Conservation (phyloP, 1,140 invertebrate species). For the Macrobrachium rosenbergii region DNA sequence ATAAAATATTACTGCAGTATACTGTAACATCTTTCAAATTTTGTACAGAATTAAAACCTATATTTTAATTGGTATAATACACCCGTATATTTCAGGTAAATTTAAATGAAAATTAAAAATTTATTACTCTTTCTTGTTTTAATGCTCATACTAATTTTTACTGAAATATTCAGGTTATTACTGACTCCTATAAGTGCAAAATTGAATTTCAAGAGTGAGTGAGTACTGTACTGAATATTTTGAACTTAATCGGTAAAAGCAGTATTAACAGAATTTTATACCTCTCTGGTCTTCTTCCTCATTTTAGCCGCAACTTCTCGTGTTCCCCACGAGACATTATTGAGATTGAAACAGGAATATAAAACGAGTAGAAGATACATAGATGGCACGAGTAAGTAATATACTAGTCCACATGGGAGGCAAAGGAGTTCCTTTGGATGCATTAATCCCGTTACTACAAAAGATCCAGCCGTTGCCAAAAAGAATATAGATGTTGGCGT, state of each 20-base stretch:
- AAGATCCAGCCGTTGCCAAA: constrained; percentile 75
- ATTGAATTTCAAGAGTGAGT: too few relatives aligned
- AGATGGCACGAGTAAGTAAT: constrained; percentile 92
- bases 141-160: too few relatives aligned
- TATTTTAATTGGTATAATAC: too few relatives aligned
- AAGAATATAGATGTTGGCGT: constrained; percentile 87
- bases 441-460: constrained; percentile 76
- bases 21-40: too few relatives aligned
- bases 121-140: too few relatives aligned
- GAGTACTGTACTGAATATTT: too few relatives aligned
- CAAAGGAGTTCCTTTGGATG: constrained; percentile 89
- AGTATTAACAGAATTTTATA: constrained; percentile 11
- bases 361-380: constrained; percentile 95
- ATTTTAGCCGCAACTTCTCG: constrained; percentile 75
- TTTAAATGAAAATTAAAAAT: too few relatives aligned
- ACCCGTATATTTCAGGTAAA: too few relatives aligned
- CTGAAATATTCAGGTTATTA: too few relatives aligned
- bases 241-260: background rate
- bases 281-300: constrained; percentile 57
- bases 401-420: constrained; percentile 83
- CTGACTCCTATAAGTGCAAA: too few relatives aligned
- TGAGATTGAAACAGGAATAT: constrained; percentile 91
- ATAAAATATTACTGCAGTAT: too few relatives aligned
- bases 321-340: constrained; percentile 93
- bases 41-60: too few relatives aligned